Percentiles rank a stretch among this genome's conserved stretches.
phyloP scores from a whole-genome alignment of 2,797 vertebrate genomes.

The Odontamblyopus lacepedii region DNA sequence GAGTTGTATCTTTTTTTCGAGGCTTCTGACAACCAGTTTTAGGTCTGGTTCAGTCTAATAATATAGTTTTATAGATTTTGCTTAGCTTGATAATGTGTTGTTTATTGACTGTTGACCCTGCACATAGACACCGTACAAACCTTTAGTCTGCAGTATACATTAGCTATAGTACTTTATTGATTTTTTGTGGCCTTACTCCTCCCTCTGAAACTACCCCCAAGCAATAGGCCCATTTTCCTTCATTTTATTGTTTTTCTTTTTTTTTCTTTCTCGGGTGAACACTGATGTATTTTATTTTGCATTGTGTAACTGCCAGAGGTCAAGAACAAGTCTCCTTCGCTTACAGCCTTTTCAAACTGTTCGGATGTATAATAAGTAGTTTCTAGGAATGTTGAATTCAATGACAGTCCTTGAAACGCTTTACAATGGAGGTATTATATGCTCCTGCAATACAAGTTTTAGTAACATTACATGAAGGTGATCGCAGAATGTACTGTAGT shows the following conservation, averaged over 20 bases:
- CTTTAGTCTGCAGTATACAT: constrained; percentile 31
- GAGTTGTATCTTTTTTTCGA: too few relatives aligned
- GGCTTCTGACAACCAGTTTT: too few relatives aligned
- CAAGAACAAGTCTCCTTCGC: neutral
- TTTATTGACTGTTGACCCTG: constrained; percentile 37
- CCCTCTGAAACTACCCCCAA: constrained; percentile 24
- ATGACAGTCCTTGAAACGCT: neutral
- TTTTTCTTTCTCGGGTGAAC: constrained; percentile 8
- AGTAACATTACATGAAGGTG: too few relatives aligned
- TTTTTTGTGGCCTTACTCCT: constrained; percentile 53
- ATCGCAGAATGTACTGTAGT: neutral
- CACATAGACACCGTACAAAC: constrained; percentile 9
- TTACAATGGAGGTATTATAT: neutral
- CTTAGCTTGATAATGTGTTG: neutral
- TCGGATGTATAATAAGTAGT: neutral
- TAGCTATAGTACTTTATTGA: constrained; percentile 61
- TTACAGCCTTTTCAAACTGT: neutral
- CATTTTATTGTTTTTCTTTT: constrained; percentile 9
- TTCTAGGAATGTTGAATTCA: neutral
- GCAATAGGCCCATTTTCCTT: constrained; percentile 12
- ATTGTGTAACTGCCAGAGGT: neutral
- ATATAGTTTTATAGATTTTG: neutral
- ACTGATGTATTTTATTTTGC: constrained; percentile 10
- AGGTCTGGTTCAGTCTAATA: too few relatives aligned
- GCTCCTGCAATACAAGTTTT: too few relatives aligned